phyloP scores from a whole-genome alignment of 2,797 vertebrate species.

The Acanthiza pusilla region DNA sequence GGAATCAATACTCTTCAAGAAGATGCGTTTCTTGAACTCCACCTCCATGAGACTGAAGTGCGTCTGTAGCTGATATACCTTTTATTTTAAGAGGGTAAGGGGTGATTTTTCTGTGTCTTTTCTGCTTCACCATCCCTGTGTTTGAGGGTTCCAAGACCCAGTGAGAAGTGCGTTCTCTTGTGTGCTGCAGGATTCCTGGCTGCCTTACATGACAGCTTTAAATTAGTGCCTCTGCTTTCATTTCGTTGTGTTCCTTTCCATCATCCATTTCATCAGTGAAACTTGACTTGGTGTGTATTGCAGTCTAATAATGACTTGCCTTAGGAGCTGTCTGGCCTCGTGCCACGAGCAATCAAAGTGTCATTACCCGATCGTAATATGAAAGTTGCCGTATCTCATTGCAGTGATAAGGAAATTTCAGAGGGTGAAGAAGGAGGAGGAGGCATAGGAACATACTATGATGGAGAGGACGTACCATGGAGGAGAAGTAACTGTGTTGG shows the following conservation, averaged over 20 bases:
- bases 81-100: neutral
- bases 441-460: neutral
- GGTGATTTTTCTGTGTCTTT: neutral
- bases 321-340: constrained; percentile 18
- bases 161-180: neutral
- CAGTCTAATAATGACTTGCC: neutral
- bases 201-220: neutral
- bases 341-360: neutral
- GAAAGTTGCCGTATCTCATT: neutral
- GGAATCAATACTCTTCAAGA: neutral
- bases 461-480: neutral
- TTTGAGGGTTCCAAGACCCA: neutral
- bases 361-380: neutral
- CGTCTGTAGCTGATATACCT: neutral
- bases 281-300: neutral
- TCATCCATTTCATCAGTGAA: neutral
- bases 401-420: neutral
- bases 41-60: neutral
- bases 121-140: accelerated
- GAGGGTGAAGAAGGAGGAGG: neutral
- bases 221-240: neutral
- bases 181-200: neutral
- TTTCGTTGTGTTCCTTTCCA: constrained; percentile 1
- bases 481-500: neutral
- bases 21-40: neutral